Evolutionary conservation across 2,888 invertebrate genomes (phyloP), one percentile per base, ranked within the genome.

Genomic region (Eremobia ochroleuca): DNA sequence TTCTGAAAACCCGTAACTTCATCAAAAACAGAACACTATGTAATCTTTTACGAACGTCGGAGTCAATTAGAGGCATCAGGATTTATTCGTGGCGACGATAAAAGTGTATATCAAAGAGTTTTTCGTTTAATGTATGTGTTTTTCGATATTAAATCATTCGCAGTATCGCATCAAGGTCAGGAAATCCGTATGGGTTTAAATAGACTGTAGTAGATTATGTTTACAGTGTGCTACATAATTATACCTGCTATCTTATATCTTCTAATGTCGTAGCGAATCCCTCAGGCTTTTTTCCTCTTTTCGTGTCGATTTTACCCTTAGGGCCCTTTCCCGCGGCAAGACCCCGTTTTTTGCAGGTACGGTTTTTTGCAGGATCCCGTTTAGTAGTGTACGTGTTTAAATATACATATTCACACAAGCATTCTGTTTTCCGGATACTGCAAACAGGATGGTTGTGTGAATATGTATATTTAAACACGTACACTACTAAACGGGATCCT

Each of bases 41-140:
- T 31, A 70, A 71, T 82, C 31, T 72, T 85, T 85, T 83, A 76
- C 70, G 82, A 86, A 89, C 79, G 85, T 76, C 85, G 61, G 64
- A 77, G 82, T 89, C 88, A 88, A 91, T 92, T 90, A 90, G 80
- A 79, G 61, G 59, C 78, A 64, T 66, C 68, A 49, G 72, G 83
- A 83, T 90, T 86, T 90, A 92, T 91, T 90, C 87, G 80, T 64
- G 80, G 73, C 58, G 66, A 73, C 76, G 87, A 89, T 90, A 84
- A 90, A 91, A 87, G 70, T 81, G 58, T 67, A 88, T 88, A 88
- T 92, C 91, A 92, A 91, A 92, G 92, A 86, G 88, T 73, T 81
- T 84, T 78, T 74, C 69, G 78, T 75, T 68, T 81, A 85, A 89
- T 85, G 76, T 83, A 86, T 83, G 84, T 86, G 86, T 87, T 88